Base-by-base conservation (phyloP, 2,113 vertebrate genomes). In the Sprattus sprattus region DNA sequence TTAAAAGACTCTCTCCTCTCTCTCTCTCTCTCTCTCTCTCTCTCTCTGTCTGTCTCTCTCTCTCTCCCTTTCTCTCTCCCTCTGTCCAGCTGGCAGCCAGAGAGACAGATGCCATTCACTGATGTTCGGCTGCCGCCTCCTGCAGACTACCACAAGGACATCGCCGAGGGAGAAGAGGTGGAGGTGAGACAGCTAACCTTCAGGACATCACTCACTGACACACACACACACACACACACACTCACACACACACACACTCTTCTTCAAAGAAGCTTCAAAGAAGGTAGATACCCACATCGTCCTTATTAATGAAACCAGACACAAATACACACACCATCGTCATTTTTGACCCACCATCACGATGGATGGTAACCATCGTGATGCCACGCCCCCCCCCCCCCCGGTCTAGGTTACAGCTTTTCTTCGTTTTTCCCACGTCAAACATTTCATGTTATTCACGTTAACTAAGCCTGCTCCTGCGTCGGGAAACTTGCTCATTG, bases 91-190 rank as follows among this genome's bases (percentile, higher is more conserved):
- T 97, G 97, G 96, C 96, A 98, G 92, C 97, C 97, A 87, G 97
- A 98, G 86, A 94, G 96, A 92, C 97, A 97, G 86, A 94, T 98
- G 91, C 97, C 97, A 67, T 97, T 98, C 93, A 95, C 95, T 9
- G 97, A 98, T 28, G 97, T 98, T 47, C 94, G 97, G 91, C 94
- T 98, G 88, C 97, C 97, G 6, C 96, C 97, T 85, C 96, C 97
- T 2, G 71, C 95, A 0, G 96, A 97, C 85, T 97, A 96, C 92
- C 89, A 94, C 92, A 96, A 97, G 89, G 97, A 98, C 45, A 98
- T 98, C 45, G 94, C 94, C 0, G 97, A 98, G 93, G 97, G 97
- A 81, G 97, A 98, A 87, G 97, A 98, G 82, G 97, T 98, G 81
- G 97, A 98, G 97, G 97, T 98, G 93, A 94, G 1, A 81, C 28